Percentiles rank a stretch among this genome's conserved stretches.
phyloP scores from a whole-genome alignment of 2,797 vertebrate species.

The Enteromius argenteus region DNA sequence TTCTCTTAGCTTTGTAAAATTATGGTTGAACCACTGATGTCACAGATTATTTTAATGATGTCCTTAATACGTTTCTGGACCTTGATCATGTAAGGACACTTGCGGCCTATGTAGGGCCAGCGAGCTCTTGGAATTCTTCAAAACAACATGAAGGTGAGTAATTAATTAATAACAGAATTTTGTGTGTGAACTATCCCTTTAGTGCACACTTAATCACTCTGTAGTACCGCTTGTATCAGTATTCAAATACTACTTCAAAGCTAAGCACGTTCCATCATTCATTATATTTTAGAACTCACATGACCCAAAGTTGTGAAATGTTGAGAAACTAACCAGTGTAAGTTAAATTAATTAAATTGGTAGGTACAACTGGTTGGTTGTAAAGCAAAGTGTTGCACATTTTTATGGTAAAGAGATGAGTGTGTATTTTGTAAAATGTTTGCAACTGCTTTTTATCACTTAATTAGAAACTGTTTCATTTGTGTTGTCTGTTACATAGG shows the following conservation, averaged over 20 bases:
- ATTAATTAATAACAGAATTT: too few species aligned
- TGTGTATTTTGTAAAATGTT: too few species aligned
- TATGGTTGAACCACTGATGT: too few species aligned
- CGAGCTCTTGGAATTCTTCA: too few species aligned
- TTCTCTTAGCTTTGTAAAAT: too few species aligned
- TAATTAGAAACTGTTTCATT: not conserved
- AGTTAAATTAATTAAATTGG: not conserved
- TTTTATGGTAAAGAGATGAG: not conserved
- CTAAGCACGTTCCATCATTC: not conserved
- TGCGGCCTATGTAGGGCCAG: too few species aligned
- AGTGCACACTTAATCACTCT: not conserved
- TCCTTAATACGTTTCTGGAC: too few species aligned
- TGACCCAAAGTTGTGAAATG: not conserved
- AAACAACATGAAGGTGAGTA: too few species aligned
- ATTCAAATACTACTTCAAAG: not conserved
- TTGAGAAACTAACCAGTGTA: not conserved
- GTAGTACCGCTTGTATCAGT: not conserved
- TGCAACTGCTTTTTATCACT: not conserved
- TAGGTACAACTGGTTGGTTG: not conserved
- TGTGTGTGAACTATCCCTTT: too few species aligned
- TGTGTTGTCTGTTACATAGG: not conserved
- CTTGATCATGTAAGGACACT: too few species aligned
- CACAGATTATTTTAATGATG: too few species aligned
- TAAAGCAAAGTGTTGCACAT: not conserved
- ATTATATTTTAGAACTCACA: not conserved